Conservation (phyloP, 30 jellyfish, hydroid and myxozoan genomes). For the Morbakka virulenta region DNA sequence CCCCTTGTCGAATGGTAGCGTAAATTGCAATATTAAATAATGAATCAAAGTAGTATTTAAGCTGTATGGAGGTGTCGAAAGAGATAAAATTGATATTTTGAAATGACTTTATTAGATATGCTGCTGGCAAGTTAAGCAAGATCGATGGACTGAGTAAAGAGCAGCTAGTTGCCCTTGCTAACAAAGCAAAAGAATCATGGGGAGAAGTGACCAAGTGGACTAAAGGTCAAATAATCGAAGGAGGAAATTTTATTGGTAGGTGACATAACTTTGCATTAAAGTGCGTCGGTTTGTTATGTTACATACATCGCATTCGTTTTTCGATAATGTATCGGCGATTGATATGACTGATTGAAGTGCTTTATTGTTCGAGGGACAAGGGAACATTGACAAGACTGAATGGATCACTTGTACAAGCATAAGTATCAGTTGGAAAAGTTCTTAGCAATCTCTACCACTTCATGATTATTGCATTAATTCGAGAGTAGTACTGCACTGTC, state of each 20-base stretch:
- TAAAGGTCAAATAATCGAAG: constrained; percentile 62
- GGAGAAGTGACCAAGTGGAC: constrained; percentile 77
- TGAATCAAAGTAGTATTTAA: not conserved
- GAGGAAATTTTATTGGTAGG: constrained; percentile 67
- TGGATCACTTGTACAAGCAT: too few species aligned
- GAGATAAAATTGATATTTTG: not conserved
- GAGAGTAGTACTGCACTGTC: too few species aligned
- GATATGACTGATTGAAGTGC: not conserved
- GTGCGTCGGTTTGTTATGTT: too few species aligned
- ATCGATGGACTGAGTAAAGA: constrained; percentile 43
- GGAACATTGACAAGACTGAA: too few species aligned
- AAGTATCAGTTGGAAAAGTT: too few species aligned
- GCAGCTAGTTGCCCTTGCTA: constrained; percentile 43
- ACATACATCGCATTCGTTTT: too few species aligned
- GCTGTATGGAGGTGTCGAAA: not conserved
- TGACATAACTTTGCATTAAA: not conserved
- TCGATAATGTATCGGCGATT: not conserved
- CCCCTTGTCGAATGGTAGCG: too few species aligned
- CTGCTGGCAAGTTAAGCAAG: constrained; percentile 64
- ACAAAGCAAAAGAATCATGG: constrained; percentile 76
- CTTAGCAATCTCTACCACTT: too few species aligned
- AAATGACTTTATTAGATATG: constrained; percentile 36
- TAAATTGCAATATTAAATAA: too few species aligned
- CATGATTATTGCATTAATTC: too few species aligned
- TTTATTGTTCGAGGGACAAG: too few species aligned